Conservation (phyloP, 2,113 vertebrate species). For the Rhipidura dahli region DNA sequence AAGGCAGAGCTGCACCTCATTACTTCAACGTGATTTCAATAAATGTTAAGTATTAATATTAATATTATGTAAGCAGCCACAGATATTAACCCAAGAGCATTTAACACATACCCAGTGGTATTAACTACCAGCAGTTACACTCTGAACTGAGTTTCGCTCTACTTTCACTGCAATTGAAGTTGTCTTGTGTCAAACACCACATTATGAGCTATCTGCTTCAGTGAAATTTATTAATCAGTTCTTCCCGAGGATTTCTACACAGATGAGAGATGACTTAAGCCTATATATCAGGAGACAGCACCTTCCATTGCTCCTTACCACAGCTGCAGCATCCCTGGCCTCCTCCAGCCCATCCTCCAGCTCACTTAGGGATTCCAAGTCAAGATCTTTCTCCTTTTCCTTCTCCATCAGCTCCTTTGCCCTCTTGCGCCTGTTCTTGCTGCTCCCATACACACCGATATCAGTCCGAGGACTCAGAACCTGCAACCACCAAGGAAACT, state of each 20-base stretch:
- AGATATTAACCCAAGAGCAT: neutral
- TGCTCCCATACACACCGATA: conserved; percentile 95
- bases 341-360: conserved; percentile 88
- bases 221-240: neutral
- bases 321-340: conserved; percentile 84
- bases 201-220: neutral
- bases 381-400: conserved; percentile 87
- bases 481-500: conserved; percentile 61
- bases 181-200: neutral
- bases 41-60: no score
- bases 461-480: conserved; percentile 94
- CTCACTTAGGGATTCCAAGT: conserved; percentile 89
- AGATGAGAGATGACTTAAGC: neutral
- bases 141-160: neutral
- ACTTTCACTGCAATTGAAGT: neutral
- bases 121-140: neutral
- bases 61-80: neutral
- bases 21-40: neutral
- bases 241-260: neutral
- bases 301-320: conserved; percentile 72
- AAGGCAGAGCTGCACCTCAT: neutral
- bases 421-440: conserved; percentile 90
- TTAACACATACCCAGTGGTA: neutral
- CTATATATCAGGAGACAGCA: neutral
- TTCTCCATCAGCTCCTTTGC: conserved; percentile 94